A percentile compares a stretch with the other conserved stretches of the same genome.
phyloP scores from a whole-genome alignment of 1,140 invertebrate species.

The Colletes latitarsis region DNA sequence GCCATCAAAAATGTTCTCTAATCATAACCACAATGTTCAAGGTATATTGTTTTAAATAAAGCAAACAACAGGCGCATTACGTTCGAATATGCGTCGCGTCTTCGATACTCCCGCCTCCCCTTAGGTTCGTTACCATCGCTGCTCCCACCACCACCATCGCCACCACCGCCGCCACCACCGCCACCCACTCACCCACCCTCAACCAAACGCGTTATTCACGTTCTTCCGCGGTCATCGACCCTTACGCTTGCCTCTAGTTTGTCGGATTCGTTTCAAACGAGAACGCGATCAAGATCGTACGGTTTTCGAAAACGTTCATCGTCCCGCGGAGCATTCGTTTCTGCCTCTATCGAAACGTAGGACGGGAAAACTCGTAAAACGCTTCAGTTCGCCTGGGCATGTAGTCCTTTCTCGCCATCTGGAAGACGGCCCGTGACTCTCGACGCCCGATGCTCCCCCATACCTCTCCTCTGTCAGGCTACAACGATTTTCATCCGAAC shows the following conservation, averaged over 20 bases:
- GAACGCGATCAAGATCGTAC: neutral
- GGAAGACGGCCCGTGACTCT: neutral
- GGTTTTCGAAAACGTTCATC: neutral
- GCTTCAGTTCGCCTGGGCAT: neutral
- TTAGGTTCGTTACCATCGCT: slow-evolving; percentile 2
- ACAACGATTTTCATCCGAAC: slow-evolving; percentile 3
- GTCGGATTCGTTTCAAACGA: neutral
- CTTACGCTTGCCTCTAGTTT: slow-evolving; percentile 3
- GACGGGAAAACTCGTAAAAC: too few species aligned
- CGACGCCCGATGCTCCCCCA: neutral
- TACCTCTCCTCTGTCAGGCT: neutral
- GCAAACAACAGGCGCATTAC: neutral
- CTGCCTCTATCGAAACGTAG: too few species aligned
- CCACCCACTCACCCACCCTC: slow-evolving; percentile 15
- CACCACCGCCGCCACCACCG: neutral
- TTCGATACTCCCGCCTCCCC: slow-evolving; percentile 21
- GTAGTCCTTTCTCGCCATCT: neutral
- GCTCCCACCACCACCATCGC: neutral
- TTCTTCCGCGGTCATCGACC: slow-evolving; percentile 41
- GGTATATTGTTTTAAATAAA: too few species aligned
- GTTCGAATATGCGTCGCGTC: neutral
- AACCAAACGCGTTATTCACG: slow-evolving; percentile 16
- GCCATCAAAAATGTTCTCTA: too few species aligned
- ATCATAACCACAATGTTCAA: too few species aligned
- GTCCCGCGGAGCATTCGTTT: too few species aligned